Percentiles rank a stretch among this genome's conserved stretches.
Evolutionary conservation across 2,797 vertebrate genomes (phyloP).

Genomic region (Sciaenops ocellatus): DNA sequence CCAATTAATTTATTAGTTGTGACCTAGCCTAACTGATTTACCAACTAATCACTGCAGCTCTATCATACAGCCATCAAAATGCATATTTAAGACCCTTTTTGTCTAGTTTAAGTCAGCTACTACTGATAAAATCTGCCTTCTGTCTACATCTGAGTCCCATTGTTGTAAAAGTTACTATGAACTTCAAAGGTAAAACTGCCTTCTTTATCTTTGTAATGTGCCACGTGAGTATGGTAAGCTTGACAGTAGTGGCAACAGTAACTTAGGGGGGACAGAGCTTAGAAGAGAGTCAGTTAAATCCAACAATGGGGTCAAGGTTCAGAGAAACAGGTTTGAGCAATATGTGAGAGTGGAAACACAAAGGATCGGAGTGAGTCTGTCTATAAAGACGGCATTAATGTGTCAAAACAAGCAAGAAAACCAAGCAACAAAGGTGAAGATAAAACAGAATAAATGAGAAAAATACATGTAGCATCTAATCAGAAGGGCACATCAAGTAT

Average conservation of each 20-base stretch:
- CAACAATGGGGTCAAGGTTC: slow-evolving; percentile 18
- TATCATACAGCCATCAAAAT: no score
- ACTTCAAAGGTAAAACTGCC: background rate
- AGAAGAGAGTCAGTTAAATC: slow-evolving; percentile 29
- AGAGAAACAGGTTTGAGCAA: slow-evolving; percentile 41
- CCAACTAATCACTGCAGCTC: no score
- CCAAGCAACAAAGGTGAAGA: slow-evolving; percentile 18
- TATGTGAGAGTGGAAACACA: slow-evolving; percentile 22
- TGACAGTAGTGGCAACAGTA: background rate
- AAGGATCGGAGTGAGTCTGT: slow-evolving; percentile 39
- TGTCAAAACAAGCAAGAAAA: slow-evolving; percentile 32
- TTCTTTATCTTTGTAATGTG: background rate
- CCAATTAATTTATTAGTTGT: no score
- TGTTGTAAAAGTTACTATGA: no score
- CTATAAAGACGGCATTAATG: background rate
- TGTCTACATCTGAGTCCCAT: background rate
- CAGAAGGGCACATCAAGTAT: slow-evolving; percentile 33
- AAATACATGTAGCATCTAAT: slow-evolving; percentile 30
- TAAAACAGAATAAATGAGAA: slow-evolving; percentile 17
- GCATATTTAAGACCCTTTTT: background rate
- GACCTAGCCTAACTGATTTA: no score
- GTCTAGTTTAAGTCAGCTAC: background rate
- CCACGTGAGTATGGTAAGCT: background rate
- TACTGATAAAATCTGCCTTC: background rate
- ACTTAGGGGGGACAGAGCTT: background rate